These are phyloP conservation scores for Criorhina ranunculi DNA, from an alignment of 2,888 invertebrate genomes.

Conservation along the genomic window DNA sequence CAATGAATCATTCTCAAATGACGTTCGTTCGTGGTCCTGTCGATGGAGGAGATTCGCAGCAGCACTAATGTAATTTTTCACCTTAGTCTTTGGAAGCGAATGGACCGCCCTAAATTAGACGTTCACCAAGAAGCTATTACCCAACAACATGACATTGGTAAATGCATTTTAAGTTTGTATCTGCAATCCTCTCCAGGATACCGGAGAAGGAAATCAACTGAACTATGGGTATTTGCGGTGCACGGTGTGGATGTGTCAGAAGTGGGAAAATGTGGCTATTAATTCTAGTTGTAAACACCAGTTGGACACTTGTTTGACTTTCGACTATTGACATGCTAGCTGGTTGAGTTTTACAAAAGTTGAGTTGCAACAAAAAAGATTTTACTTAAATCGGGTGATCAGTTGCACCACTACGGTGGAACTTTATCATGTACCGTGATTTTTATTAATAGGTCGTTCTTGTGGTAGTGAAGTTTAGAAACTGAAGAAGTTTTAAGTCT, in stretches of 20 bases:
- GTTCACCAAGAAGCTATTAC: constrained; percentile 60
- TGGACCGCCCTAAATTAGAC: constrained; percentile 47
- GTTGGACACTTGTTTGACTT: constrained; percentile 75
- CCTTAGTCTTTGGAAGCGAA: constrained; percentile 36
- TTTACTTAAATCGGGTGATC: constrained; percentile 31
- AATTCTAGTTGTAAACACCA: constrained; percentile 67
- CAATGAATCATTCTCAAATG: constrained; percentile 68
- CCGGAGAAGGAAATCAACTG: too few relatives aligned
- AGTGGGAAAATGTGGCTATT: constrained; percentile 41
- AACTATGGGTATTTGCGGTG: constrained; percentile 27
- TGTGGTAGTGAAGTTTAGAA: not conserved
- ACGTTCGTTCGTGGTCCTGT: constrained; percentile 44
- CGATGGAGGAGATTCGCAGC: constrained; percentile 43
- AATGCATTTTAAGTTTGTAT: constrained; percentile 65
- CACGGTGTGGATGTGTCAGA: not conserved
- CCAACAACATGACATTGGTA: constrained; percentile 64
- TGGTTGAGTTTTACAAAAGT: constrained; percentile 8
- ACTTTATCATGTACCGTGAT: not conserved
- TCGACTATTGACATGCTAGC: constrained; percentile 57
- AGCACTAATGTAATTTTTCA: constrained; percentile 55
- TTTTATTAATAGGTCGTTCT: constrained; percentile 15
- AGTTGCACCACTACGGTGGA: not conserved
- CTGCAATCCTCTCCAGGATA: constrained; percentile 12
- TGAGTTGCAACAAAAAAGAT: constrained; percentile 21
- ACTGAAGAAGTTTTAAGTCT: too few relatives aligned